Evolutionary conservation across 2,888 invertebrate genomes (phyloP).

Genomic region (Scaptomyza reducta): DNA sequence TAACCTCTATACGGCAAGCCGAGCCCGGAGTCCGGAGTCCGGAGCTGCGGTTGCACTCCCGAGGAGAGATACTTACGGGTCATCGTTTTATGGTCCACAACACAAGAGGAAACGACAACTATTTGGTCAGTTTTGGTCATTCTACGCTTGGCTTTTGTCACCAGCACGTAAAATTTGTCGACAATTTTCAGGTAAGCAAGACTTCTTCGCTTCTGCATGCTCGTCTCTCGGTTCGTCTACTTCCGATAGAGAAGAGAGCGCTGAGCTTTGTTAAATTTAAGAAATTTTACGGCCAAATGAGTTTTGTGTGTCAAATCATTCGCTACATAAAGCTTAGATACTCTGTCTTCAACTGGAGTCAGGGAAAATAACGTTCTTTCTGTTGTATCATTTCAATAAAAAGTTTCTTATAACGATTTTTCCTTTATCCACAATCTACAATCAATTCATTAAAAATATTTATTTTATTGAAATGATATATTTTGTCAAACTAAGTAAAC

Average conservation of each 20-base stretch:
- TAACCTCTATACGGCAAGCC: conserved; percentile 18
- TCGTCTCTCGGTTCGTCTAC: too few species aligned
- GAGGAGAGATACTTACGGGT: conserved; percentile 69
- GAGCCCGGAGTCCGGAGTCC: not conserved
- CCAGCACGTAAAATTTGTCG: conserved; percentile 49
- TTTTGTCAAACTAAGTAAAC: too few species aligned
- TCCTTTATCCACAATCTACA: too few species aligned
- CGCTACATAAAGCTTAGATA: too few species aligned
- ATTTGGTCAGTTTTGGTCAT: conserved; percentile 49
- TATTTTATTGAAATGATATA: too few species aligned
- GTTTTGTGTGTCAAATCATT: conserved; percentile 18
- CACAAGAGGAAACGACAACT: conserved; percentile 38
- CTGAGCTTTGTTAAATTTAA: conserved; percentile 30
- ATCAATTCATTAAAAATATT: too few species aligned
- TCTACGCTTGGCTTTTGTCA: conserved; percentile 39
- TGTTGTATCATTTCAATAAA: too few species aligned
- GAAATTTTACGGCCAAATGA: conserved; percentile 40
- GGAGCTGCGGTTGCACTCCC: conserved; percentile 47
- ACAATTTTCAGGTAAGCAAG: conserved; percentile 8
- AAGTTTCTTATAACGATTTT: too few species aligned
- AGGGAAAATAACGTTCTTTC: too few species aligned
- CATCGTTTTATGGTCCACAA: conserved; percentile 66
- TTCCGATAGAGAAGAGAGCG: not conserved
- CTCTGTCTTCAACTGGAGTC: too few species aligned
- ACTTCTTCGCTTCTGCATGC: not conserved